Evolutionary conservation across 2,113 vertebrate species (phyloP).

Genomic region (Hyaena hyaena): DNA sequence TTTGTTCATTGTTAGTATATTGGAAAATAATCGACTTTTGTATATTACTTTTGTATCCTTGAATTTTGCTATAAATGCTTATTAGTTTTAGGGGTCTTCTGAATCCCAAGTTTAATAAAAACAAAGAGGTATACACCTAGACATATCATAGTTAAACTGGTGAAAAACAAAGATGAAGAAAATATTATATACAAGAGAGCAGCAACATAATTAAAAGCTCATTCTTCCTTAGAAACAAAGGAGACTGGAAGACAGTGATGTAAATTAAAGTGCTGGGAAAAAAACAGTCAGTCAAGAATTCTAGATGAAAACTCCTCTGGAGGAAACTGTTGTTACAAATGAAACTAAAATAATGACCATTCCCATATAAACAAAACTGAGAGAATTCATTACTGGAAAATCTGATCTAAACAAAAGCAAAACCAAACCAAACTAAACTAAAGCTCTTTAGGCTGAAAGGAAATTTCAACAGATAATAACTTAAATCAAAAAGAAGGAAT

Average conservation of each 20-base stretch:
- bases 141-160: neutral
- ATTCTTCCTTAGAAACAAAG: neutral
- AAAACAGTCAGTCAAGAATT: neutral
- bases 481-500: neutral
- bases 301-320: neutral
- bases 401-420: neutral
- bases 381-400: neutral
- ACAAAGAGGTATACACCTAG: neutral
- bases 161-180: slow-evolving; percentile 1
- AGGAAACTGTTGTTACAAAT: neutral
- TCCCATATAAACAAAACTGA: neutral
- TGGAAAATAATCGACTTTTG: neutral
- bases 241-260: neutral
- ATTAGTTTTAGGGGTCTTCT: neutral
- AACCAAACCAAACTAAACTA: neutral
- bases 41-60: neutral
- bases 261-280: neutral
- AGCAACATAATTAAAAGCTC: neutral
- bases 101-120: neutral
- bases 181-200: neutral
- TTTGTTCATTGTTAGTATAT: neutral
- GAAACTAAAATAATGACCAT: neutral
- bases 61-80: neutral
- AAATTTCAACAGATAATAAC: neutral
- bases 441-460: neutral